phyloP scores from a whole-genome alignment of 92 coral and sea anemone species.

The Metridium senile region DNA sequence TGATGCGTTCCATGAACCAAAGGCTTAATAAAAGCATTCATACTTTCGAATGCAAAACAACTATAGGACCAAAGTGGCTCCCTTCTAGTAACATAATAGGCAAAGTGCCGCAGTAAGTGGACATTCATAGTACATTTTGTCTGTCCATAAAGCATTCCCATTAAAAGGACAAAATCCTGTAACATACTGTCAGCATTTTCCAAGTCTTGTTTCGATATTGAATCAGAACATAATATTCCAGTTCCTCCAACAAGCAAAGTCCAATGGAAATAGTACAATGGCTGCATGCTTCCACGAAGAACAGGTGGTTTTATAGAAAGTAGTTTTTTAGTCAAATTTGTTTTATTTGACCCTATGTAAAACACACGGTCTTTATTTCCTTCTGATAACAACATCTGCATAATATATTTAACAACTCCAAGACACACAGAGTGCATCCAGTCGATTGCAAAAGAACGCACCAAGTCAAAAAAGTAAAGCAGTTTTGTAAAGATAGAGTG shows the following conservation, averaged over 20 bases:
- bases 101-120: slow-evolving; percentile 19
- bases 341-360: slow-evolving; percentile 27
- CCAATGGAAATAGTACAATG: slow-evolving; percentile 28
- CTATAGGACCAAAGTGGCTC: slow-evolving; percentile 55
- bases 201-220: neutral
- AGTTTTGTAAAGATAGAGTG: slow-evolving; percentile 45
- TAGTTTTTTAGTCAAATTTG: no score
- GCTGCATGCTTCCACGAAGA: slow-evolving; percentile 37
- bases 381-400: slow-evolving; percentile 30
- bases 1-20: slow-evolving; percentile 54
- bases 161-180: slow-evolving; percentile 41
- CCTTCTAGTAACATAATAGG: slow-evolving; percentile 21
- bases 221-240: neutral
- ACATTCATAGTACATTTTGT: slow-evolving; percentile 42
- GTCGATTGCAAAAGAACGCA: slow-evolving; percentile 51
- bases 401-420: slow-evolving; percentile 54
- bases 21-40: slow-evolving; percentile 53
- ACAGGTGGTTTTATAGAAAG: slow-evolving; percentile 57
- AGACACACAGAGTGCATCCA: slow-evolving; percentile 61
- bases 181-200: slow-evolving; percentile 25
- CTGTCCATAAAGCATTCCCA: slow-evolving; percentile 29
- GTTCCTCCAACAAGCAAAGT: slow-evolving; percentile 19
- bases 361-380: slow-evolving; percentile 25
- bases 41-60: slow-evolving; percentile 57
- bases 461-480: slow-evolving; percentile 41